These are phyloP conservation scores for Panulirus ornatus DNA, from an alignment of 1,140 invertebrate genomes.

Conservation along the genomic window DNA sequence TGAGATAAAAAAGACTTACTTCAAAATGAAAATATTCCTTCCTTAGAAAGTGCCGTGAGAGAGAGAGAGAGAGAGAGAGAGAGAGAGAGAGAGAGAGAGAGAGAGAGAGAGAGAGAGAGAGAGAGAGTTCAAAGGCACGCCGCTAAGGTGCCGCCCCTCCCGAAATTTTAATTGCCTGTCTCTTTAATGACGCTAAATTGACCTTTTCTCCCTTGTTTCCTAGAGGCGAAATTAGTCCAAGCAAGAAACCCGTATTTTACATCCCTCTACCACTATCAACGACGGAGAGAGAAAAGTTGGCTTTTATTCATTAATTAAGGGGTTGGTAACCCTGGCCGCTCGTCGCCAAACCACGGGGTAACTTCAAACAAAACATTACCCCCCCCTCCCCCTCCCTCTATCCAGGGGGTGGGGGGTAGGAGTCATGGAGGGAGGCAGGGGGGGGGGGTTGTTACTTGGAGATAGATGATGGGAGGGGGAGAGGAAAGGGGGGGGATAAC, in stretches of 20 bases:
- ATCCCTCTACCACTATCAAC: no score
- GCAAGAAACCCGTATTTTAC: not conserved
- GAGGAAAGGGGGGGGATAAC: constrained; percentile 3
- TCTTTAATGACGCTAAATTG: not conserved
- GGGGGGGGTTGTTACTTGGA: no score
- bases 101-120: not conserved
- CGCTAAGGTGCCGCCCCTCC: not conserved
- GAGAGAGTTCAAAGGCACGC: not conserved
- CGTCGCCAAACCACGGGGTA: not conserved
- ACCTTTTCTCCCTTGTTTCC: not conserved
- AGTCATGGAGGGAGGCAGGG: not conserved
- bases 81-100: constrained; percentile 43
- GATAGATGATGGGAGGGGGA: not conserved
- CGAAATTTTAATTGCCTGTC: not conserved
- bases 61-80: constrained; percentile 39
- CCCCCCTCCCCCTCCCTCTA: no score
- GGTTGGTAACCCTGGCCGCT: not conserved
- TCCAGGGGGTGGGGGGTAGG: not conserved
- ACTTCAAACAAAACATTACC: no score
- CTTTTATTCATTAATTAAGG: not conserved
- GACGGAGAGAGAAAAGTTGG: not conserved
- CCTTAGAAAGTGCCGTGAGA: not conserved
- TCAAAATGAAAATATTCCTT: not conserved
- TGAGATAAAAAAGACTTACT: not conserved
- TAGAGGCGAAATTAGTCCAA: not conserved